phyloP scores from a whole-genome alignment of 1,140 invertebrate genomes.

The Hesperophylax magnus region DNA sequence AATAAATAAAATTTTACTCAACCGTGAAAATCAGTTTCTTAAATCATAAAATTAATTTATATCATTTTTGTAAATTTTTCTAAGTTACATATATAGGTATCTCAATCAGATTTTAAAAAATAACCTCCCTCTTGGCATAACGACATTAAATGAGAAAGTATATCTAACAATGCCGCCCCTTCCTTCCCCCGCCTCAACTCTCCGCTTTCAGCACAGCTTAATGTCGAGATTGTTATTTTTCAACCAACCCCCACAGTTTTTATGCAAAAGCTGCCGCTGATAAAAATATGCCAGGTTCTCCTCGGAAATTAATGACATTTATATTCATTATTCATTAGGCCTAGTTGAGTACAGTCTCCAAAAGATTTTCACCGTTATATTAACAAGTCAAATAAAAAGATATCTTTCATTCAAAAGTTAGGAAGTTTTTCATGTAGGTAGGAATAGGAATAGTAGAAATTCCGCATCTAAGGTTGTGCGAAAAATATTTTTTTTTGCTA shows the following conservation, averaged over 20 bases:
- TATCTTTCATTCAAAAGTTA: no score
- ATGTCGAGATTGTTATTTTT: slow-evolving; percentile 56
- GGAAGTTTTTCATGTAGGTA: no score
- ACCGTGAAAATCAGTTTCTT: no score
- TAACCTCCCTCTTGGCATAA: not conserved
- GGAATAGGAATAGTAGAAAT: no score
- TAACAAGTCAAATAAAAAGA: no score
- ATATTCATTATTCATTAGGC: slow-evolving; percentile 58
- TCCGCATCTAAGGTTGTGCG: no score
- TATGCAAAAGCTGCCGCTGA: slow-evolving; percentile 56
- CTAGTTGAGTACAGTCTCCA: slow-evolving; percentile 1
- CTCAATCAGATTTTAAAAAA: no score
- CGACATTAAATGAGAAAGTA: slow-evolving; percentile 11
- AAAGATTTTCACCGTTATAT: not conserved
- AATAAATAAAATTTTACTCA: no score
- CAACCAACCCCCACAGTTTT: slow-evolving; percentile 51
- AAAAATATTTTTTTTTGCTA: no score
- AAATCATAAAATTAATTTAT: no score
- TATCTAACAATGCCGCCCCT: not conserved
- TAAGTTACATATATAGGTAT: no score
- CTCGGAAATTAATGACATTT: slow-evolving; percentile 58
- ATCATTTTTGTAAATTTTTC: no score
- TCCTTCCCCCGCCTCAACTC: not conserved
- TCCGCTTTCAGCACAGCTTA: slow-evolving; percentile 42
- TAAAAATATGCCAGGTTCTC: slow-evolving; percentile 58